A percentile compares a stretch with the other conserved stretches of the same genome.
Evolutionary conservation across 2,113 vertebrate species (phyloP).

Genomic region (Cebidichthys violaceus): DNA sequence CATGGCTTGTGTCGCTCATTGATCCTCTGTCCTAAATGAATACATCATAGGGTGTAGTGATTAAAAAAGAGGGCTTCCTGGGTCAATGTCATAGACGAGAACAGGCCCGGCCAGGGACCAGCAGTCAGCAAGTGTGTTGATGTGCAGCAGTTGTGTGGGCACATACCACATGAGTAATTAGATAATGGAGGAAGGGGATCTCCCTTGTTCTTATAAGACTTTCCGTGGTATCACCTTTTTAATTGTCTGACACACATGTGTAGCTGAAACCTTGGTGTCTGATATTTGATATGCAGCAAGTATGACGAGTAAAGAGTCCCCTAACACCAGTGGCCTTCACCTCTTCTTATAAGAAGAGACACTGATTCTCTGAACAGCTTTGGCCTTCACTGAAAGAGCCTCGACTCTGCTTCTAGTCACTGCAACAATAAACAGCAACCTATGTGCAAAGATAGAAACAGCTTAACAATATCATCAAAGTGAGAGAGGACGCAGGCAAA

Average conservation of each 20-base stretch:
- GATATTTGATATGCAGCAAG: not conserved
- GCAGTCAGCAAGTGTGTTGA: conserved; percentile 17
- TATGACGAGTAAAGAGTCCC: conserved; percentile 13
- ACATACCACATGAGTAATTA: conserved; percentile 26
- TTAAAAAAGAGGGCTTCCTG: conserved; percentile 33
- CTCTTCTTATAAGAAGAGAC: not conserved
- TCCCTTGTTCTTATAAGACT: not conserved
- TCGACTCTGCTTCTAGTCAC: conserved; percentile 23
- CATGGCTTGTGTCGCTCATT: conserved; percentile 10
- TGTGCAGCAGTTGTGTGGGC: conserved; percentile 23
- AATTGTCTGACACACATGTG: conserved; percentile 11
- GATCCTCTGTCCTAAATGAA: conserved; percentile 33
- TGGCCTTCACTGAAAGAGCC: conserved; percentile 26
- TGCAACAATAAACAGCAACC: not conserved
- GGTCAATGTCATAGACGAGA: conserved; percentile 29
- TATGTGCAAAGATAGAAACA: not conserved
- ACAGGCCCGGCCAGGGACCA: not conserved
- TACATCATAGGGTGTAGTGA: conserved; percentile 30
- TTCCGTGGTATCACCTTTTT: conserved; percentile 20
- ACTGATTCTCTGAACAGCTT: conserved; percentile 25
- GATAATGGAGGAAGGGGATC: conserved; percentile 14
- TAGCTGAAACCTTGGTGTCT: not conserved
- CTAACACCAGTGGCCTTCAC: conserved; percentile 9
- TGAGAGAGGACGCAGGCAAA: not conserved
- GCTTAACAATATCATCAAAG: not conserved